Conservation (phyloP, 2,888 invertebrate genomes). For the Lacanobia wlatinum region DNA sequence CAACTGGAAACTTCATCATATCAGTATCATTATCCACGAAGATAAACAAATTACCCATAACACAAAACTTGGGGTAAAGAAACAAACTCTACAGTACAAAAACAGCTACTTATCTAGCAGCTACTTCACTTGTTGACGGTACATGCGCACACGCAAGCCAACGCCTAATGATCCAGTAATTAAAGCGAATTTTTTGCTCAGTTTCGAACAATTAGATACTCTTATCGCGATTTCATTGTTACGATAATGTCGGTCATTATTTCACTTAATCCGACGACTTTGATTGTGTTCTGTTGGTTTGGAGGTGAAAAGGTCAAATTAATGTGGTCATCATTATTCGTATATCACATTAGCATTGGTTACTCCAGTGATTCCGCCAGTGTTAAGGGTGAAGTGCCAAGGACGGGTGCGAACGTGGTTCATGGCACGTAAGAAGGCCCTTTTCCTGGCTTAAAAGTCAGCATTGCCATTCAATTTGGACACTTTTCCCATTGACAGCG, state of each 20-base stretch:
- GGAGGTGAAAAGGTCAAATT: constrained; percentile 30
- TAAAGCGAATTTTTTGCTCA: constrained; percentile 77
- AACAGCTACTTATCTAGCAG: constrained; percentile 24
- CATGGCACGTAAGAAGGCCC: no score
- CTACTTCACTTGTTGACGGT: constrained; percentile 68
- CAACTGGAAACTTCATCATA: not conserved
- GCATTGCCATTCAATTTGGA: not conserved
- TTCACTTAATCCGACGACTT: constrained; percentile 45
- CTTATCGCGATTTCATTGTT: constrained; percentile 74
- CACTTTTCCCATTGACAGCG: not conserved
- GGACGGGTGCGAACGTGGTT: no score
- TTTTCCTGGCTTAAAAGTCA: not conserved
- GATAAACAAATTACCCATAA: constrained; percentile 40
- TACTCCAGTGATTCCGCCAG: not conserved
- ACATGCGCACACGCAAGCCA: constrained; percentile 74
- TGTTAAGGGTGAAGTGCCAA: not conserved
- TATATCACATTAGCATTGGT: no score
- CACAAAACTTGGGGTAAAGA: constrained; percentile 20
- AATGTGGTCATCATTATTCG: not conserved
- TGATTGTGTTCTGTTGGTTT: constrained; percentile 32
- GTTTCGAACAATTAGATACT: constrained; percentile 81
- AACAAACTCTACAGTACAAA: constrained; percentile 20
- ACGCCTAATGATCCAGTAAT: constrained; percentile 83
- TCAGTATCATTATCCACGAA: constrained; percentile 31
- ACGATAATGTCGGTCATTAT: constrained; percentile 67